phyloP scores from a whole-genome alignment of 2,113 vertebrate species.

The Rhagologus leucostigma region DNA sequence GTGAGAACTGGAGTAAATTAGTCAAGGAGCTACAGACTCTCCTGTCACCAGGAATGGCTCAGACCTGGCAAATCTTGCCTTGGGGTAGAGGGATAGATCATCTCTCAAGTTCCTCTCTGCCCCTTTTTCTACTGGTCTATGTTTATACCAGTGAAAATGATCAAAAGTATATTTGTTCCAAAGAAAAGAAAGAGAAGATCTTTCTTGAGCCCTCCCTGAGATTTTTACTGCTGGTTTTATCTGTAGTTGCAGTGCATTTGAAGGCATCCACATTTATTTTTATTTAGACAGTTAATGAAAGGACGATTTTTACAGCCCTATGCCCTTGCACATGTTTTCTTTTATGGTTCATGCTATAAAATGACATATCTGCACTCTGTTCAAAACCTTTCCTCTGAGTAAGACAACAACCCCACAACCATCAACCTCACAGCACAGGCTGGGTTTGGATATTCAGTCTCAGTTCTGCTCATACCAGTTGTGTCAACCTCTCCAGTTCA shows the following conservation, averaged over 20 bases:
- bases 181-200: neutral
- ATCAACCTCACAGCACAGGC: fast-evolving
- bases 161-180: neutral
- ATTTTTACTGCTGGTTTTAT: neutral
- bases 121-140: neutral
- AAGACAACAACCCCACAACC: neutral
- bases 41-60: constrained; percentile 9
- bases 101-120: neutral
- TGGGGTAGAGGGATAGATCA: neutral
- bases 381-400: neutral
- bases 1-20: constrained; percentile 55
- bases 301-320: neutral
- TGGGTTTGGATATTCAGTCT: neutral
- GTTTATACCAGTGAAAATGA: neutral
- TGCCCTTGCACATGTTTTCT: neutral
- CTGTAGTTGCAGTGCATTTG: neutral
- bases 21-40: neutral
- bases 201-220: neutral
- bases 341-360: neutral
- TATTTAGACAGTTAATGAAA: neutral
- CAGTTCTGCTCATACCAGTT: neutral
- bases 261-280: neutral
- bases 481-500: neutral
- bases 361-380: neutral
- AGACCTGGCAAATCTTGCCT: neutral